These are phyloP conservation scores for Muricea muricata DNA, from an alignment of 92 coral and sea anemone genomes.

Conservation along the genomic window DNA sequence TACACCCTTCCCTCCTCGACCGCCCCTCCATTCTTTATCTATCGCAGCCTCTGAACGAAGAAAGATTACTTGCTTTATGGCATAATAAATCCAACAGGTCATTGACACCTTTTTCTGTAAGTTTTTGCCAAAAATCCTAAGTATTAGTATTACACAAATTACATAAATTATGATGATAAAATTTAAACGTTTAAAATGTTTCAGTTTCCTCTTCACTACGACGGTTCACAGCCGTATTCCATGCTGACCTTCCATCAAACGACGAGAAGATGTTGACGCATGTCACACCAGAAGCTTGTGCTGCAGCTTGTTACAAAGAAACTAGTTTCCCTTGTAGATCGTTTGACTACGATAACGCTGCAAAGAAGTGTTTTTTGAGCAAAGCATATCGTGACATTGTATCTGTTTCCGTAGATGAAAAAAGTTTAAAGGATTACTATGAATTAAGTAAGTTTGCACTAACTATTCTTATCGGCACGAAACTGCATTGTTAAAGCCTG, in stretches of 20 bases:
- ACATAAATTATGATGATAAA: too few species aligned
- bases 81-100: too few species aligned
- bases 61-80: too few species aligned
- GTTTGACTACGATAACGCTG: constrained; percentile 77
- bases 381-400: constrained; percentile 57
- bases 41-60: too few species aligned
- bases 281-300: constrained; percentile 78
- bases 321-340: constrained; percentile 85
- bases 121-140: too few species aligned
- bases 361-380: constrained; percentile 76
- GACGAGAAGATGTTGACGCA: constrained; percentile 69
- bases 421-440: constrained; percentile 73
- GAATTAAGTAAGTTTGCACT: constrained; percentile 89
- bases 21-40: too few species aligned
- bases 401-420: constrained; percentile 33
- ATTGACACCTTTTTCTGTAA: too few species aligned
- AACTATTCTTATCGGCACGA: too few species aligned
- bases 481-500: too few species aligned
- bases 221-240: constrained; percentile 60
- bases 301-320: constrained; percentile 79
- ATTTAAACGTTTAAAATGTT: not conserved
- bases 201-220: constrained; percentile 78
- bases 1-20: too few species aligned
- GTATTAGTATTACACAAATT: too few species aligned
- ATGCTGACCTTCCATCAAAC: constrained; percentile 72